Conservation (phyloP, 1,140 invertebrate genomes). For the Psix sp. region DNA sequence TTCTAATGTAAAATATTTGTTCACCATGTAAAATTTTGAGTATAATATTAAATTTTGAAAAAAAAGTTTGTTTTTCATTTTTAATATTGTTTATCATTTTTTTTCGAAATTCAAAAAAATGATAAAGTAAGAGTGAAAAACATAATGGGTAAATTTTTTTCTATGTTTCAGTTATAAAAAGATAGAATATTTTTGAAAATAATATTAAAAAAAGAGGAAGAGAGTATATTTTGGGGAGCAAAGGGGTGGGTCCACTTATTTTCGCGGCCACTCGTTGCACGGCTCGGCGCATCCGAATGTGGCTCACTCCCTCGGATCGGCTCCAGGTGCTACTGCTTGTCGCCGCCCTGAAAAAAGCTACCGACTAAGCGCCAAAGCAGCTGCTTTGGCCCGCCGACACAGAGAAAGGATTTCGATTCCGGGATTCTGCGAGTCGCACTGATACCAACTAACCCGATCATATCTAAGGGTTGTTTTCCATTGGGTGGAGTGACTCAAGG, state of each 20-base stretch:
- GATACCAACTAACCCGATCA: conserved; percentile 32
- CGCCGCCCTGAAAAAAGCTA: conserved; percentile 55
- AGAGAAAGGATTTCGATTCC: conserved; percentile 51
- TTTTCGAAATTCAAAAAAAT: too few relatives aligned
- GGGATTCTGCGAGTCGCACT: conserved; percentile 29
- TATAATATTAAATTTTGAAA: too few relatives aligned
- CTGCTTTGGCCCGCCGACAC: conserved; percentile 42
- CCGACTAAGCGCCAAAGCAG: conserved; percentile 53
- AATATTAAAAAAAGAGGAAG: conserved; percentile 45
- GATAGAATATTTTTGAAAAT: conserved; percentile 16
- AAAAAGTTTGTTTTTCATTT: too few relatives aligned
- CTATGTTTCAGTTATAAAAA: not conserved
- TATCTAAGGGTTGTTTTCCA: not conserved
- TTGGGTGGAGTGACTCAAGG: conserved; percentile 25
- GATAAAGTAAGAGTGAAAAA: too few relatives aligned
- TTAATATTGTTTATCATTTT: too few relatives aligned
- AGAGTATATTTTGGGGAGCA: conserved; percentile 40
- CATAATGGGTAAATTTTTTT: too few relatives aligned
- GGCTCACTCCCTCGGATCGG: conserved; percentile 65
- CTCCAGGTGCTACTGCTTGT: conserved; percentile 70
- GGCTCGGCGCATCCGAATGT: conserved; percentile 74
- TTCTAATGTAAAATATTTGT: too few relatives aligned
- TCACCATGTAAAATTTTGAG: too few relatives aligned
- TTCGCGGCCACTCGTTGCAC: conserved; percentile 75
- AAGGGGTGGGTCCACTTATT: conserved; percentile 70